A percentile compares a stretch with the other conserved stretches of the same genome.
These are phyloP conservation scores for Amblyjoppa proteus DNA, from an alignment of 2,888 invertebrate species.

Conservation along the genomic window DNA sequence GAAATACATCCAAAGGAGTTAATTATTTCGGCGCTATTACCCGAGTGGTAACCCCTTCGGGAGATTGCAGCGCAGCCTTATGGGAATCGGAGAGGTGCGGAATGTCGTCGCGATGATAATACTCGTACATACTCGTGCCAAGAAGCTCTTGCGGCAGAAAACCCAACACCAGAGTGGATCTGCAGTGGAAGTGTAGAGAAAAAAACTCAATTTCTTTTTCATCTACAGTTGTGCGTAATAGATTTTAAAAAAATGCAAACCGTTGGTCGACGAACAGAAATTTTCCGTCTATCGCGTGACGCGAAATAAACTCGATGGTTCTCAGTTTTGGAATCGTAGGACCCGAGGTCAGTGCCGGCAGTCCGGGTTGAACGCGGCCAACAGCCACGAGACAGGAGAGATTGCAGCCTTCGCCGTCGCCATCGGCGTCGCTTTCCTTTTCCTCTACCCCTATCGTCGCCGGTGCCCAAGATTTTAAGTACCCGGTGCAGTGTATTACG, in stretches of 20 bases:
- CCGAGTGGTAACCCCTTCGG: slow-evolving; percentile 89
- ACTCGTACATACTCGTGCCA: slow-evolving; percentile 97
- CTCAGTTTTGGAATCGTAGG: slow-evolving; percentile 86
- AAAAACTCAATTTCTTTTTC: background rate
- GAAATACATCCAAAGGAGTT: background rate
- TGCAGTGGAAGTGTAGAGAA: slow-evolving; percentile 80
- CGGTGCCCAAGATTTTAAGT: slow-evolving; percentile 96
- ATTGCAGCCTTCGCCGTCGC: slow-evolving; percentile 88
- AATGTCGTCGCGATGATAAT: slow-evolving; percentile 94
- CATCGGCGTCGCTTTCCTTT: slow-evolving; percentile 88
- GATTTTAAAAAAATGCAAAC: slow-evolving; percentile 84
- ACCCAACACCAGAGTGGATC: slow-evolving; percentile 95
- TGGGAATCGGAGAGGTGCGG: slow-evolving; percentile 93
- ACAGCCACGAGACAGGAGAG: slow-evolving; percentile 96
- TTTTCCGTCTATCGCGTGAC: slow-evolving; percentile 96
- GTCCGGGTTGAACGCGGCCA: slow-evolving; percentile 89
- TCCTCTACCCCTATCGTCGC: slow-evolving; percentile 91
- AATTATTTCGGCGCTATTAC: slow-evolving; percentile 37
- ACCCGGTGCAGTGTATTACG: slow-evolving; percentile 97
- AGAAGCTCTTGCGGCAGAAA: slow-evolving; percentile 97
- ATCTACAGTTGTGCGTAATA: background rate
- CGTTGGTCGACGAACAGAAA: slow-evolving; percentile 97
- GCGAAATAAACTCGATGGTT: slow-evolving; percentile 92
- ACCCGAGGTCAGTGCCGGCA: slow-evolving; percentile 73
- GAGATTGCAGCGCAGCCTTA: slow-evolving; percentile 90